Conservation (phyloP, 92 coral and sea anemone genomes). For the Palythoa caribaeorum region DNA sequence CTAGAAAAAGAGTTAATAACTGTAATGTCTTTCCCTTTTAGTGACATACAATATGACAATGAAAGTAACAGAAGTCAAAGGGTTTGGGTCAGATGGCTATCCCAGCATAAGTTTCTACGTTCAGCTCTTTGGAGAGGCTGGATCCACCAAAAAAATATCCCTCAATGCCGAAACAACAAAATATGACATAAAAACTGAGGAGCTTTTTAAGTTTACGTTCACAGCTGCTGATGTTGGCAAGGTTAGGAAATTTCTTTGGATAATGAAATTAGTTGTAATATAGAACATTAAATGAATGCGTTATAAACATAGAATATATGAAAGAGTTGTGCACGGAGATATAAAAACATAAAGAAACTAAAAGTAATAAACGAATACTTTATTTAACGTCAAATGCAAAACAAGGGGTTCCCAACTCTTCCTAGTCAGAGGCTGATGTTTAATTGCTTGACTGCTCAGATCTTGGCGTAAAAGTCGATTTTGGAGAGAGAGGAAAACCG, state of each 20-base stretch:
- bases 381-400: too few species aligned
- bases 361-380: too few species aligned
- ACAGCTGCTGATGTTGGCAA: conserved; percentile 71
- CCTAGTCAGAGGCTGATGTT: too few species aligned
- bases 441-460: too few species aligned
- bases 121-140: conserved; percentile 73
- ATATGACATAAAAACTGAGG: conserved; percentile 21
- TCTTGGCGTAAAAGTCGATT: too few species aligned
- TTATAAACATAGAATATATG: too few species aligned
- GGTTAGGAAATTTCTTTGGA: conserved; percentile 30
- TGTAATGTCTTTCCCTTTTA: background rate
- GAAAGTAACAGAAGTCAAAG: conserved; percentile 58
- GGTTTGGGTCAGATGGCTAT: conserved; percentile 56
- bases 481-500: too few species aligned
- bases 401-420: too few species aligned
- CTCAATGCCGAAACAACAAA: conserved; percentile 57
- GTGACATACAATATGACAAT: conserved; percentile 64
- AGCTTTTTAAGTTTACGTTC: conserved; percentile 57
- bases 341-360: too few species aligned
- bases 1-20: too few species aligned
- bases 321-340: too few species aligned
- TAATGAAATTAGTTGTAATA: background rate
- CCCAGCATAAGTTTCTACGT: conserved; percentile 64
- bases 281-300: background rate
- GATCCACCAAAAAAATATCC: conserved; percentile 69